Evolutionary conservation across 2,888 invertebrate genomes (phyloP), one percentile per base, ranked within the genome.

Genomic region (Apoderus coryli): DNA sequence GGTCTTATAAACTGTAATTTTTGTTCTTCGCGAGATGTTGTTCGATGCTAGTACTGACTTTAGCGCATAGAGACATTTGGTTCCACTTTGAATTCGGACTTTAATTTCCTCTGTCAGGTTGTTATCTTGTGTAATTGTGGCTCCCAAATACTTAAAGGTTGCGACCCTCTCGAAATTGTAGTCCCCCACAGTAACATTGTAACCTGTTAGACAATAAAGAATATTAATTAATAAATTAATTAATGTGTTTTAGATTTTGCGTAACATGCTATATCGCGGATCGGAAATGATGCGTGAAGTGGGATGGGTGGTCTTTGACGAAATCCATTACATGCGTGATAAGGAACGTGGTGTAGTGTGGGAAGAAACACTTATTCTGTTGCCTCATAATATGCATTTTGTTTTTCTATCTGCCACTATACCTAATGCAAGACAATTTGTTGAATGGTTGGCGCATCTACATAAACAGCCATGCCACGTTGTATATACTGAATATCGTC

Each of bases 241-340:
- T 14, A 11, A 22, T 15, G 14, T 19, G 30, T 23, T 22, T 16
- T 33, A 81, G 78, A 99, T 99, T 69, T 63, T 99, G 38, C 69
- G 98, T 39, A 93, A 92, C 49, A 98, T 99, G 98, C 63, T 99
- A 33, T 99, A 98, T 53, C 68, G 96, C 52, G 98, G 98, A 27
- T 93, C 93, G 22, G 95, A 98, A 67, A 78, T 99, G 12, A 95
- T 95, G 85, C 70, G 95, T 35, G 98, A 99, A 69, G 95, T 99
- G 1, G 96, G 95, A 28, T 99, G 98, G 98, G 98, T 99, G 2
- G 69, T 99, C 31, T 99, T 99, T 62, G 98, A 99, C 55, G 98
- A 99, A 63, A 99, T 99, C 47, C 98, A 99, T 62, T 99, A 99
- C 56, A 99, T 99, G 98, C 73, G 98, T 47, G 95, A 99, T 55